Conservation (phyloP, 2,113 vertebrate genomes). For the Grallaria varia region DNA sequence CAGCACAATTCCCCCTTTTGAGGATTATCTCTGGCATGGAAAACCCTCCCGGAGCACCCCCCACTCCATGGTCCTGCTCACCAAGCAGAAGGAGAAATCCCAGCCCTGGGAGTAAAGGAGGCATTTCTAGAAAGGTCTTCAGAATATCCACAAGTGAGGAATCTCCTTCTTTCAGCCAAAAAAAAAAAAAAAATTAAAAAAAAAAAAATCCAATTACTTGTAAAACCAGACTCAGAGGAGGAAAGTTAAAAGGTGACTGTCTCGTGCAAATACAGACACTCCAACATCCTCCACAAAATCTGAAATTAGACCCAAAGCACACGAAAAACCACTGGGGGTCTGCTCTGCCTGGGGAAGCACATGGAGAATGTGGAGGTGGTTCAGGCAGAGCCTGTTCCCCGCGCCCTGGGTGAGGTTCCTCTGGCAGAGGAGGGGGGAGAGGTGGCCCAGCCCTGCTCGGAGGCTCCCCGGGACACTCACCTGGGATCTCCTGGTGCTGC, state of each 20-base stretch:
- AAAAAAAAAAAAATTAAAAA: neutral
- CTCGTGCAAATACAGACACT: rapidly evolving
- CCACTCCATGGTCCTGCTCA: neutral
- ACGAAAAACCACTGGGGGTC: rapidly evolving
- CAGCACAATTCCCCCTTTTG: neutral
- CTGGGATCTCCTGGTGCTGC: neutral
- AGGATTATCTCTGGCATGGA: neutral
- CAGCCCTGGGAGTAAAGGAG: neutral
- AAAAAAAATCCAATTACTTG: neutral
- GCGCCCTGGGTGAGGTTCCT: neutral
- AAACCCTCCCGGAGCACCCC: rapidly evolving
- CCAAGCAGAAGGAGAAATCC: constrained; percentile 22
- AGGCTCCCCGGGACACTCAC: neutral
- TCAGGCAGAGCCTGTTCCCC: rapidly evolving
- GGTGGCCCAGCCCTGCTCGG: neutral
- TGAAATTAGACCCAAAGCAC: neutral
- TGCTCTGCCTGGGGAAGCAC: rapidly evolving
- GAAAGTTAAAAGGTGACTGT: neutral
- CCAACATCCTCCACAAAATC: neutral
- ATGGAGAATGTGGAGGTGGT: neutral
- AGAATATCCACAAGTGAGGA: neutral
- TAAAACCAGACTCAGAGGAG: neutral
- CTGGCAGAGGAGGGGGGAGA: neutral
- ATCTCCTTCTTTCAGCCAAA: neutral
- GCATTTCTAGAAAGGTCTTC: neutral